Evolutionary conservation across 2,113 vertebrate genomes (phyloP).

Genomic region (Corythornis vintsioides): DNA sequence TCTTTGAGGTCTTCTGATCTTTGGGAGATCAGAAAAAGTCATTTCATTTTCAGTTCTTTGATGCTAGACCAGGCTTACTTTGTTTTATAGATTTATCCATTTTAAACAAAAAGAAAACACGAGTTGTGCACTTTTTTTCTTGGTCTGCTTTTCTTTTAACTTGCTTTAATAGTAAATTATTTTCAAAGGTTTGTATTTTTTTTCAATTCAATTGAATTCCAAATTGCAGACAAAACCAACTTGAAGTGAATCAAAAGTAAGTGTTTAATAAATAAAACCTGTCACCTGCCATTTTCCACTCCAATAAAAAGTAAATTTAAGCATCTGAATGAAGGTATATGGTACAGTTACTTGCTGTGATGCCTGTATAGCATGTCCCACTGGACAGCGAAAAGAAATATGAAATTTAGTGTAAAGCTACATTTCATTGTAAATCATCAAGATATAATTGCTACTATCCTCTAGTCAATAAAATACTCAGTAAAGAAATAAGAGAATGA

Average conservation of each 20-base stretch:
- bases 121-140: neutral
- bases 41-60: neutral
- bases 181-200: neutral
- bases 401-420: neutral
- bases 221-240: neutral
- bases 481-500: neutral
- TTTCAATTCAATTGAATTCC: neutral
- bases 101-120: neutral
- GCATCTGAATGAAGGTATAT: neutral
- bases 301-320: constrained; percentile 16
- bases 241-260: neutral
- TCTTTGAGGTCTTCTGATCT: neutral
- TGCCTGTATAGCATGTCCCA: neutral
- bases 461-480: neutral
- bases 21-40: neutral
- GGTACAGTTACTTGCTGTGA: neutral
- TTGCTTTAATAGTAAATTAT: neutral
- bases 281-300: constrained; percentile 8
- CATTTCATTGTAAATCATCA: neutral
- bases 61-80: neutral
- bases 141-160: neutral
- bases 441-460: neutral
- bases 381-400: neutral
- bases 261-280: neutral
- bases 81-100: neutral